Base-by-base conservation (phyloP, 1,140 invertebrate species). In the Helicorthomorpha holstii region DNA sequence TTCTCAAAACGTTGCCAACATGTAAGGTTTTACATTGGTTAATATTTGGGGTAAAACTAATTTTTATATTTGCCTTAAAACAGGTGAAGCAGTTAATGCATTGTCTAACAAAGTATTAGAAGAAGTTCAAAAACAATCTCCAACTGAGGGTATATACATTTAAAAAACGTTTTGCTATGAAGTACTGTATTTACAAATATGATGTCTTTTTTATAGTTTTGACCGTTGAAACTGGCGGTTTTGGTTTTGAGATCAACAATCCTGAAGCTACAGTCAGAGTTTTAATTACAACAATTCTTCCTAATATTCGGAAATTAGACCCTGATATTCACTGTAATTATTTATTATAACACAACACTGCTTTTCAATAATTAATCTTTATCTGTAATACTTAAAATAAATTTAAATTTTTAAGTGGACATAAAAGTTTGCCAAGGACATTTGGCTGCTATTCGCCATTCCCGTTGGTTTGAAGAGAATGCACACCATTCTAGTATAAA, bases 381-480 rank as follows among this genome's bases (percentile, higher is more conserved):
- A n/a, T n/a, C n/a, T n/a, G n/a, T n/a, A n/a, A n/a, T n/a, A n/a
- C n/a, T n/a, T n/a, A n/a, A n/a, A n/a, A n/a, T n/a, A n/a, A n/a
- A n/a, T n/a, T n/a, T n/a, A n/a, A n/a, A n/a, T n/a, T n/a, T n/a
- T n/a, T 44, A 53, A 74, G 72, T 93, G 64, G 84, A 91, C 59
- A 77, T 79, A 51, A 88, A 89, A 68, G 74, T 87, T 26, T 79
- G 92, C 67, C 80, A 83, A 68, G 80, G 83, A 42, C 89, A 96
- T 68, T 70, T 96, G 57, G 86, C 89, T 1, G 90, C 91, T 1
- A 93, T 98, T 44, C 73, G 92, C 52, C 93, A 98, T 67, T 73
- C 86, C 29, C 78, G 91, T 2, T 98, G 94, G 93, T 97, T 98
- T 68, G 94, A 98, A 66, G 93, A 98, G 70, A 95, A 95, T 68